Conservation (phyloP, 37 sponge, comb jelly and placozoan species). For the Ianthella basta region DNA sequence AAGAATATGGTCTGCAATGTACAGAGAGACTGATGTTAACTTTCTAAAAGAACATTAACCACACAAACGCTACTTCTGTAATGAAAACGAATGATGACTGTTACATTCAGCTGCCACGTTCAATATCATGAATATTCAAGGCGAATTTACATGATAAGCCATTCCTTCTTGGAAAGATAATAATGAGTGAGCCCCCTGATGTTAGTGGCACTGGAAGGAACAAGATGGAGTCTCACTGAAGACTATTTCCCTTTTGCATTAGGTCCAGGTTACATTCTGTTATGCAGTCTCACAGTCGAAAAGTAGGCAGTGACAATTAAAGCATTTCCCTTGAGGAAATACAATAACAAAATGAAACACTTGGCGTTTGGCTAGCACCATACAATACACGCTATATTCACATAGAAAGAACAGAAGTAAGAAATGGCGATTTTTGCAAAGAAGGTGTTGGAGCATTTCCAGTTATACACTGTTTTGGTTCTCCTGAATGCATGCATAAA, state of each 20-base stretch:
- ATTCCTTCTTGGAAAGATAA: not conserved
- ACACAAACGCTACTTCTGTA: not conserved
- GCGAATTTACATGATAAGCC: too few relatives aligned
- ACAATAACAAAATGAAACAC: not conserved
- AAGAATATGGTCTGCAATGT: not conserved
- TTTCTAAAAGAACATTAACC: not conserved
- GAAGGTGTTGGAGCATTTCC: too few relatives aligned
- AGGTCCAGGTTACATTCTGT: not conserved
- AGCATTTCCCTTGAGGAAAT: not conserved
- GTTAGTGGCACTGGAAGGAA: not conserved
- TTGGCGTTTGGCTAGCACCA: not conserved
- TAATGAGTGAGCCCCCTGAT: too few relatives aligned
- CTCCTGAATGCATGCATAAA: too few relatives aligned
- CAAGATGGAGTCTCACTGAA: not conserved
- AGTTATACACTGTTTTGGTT: too few relatives aligned
- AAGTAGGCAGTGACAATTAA: not conserved
- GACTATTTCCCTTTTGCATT: not conserved
- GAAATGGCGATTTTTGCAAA: too few relatives aligned
- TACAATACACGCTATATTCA: not conserved
- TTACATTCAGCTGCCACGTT: not conserved
- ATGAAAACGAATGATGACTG: conserved; percentile 14
- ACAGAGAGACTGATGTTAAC: not conserved
- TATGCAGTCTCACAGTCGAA: not conserved
- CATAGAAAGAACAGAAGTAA: not conserved
- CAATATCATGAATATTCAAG: not conserved